Evolutionary conservation across 2,797 vertebrate species (phyloP).

Genomic region (Micropoecilia bifurca): DNA sequence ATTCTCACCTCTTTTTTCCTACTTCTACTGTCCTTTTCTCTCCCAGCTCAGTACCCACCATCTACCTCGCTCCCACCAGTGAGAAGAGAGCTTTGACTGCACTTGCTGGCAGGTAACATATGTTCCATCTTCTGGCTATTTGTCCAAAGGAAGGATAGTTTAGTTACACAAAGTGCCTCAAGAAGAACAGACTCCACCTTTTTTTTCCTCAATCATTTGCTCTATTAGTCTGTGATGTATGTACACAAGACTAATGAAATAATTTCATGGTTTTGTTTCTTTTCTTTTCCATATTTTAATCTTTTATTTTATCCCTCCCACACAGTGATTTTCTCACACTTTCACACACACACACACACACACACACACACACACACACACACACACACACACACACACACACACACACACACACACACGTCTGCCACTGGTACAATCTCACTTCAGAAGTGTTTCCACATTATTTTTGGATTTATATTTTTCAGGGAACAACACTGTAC

Average conservation of each 20-base stretch:
- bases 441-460: slow-evolving; percentile 35
- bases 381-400: background rate
- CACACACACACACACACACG: slow-evolving; percentile 27
- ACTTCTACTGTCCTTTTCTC: slow-evolving; percentile 7
- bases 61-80: slow-evolving; percentile 28
- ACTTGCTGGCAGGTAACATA: slow-evolving; percentile 51
- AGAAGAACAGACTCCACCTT: slow-evolving; percentile 13
- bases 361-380: slow-evolving; percentile 5
- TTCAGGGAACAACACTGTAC: background rate
- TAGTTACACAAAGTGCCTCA: slow-evolving; percentile 4
- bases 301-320: background rate
- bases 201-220: slow-evolving; percentile 11
- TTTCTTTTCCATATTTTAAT: slow-evolving; percentile 24
- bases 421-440: slow-evolving; percentile 48
- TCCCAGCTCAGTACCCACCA: background rate
- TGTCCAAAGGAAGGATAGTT: slow-evolving; percentile 5
- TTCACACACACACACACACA: slow-evolving; percentile 49
- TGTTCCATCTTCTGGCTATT: slow-evolving; percentile 23
- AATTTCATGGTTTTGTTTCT: slow-evolving; percentile 25
- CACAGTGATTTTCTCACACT: slow-evolving; percentile 24
- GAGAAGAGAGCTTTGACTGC: slow-evolving; percentile 16
- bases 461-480: slow-evolving; percentile 22
- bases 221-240: slow-evolving; percentile 33
- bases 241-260: slow-evolving; percentile 16
- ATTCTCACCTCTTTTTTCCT: slow-evolving; percentile 16